Percentiles rank a stretch among this genome's conserved stretches.
Evolutionary conservation across 2,888 invertebrate species (phyloP).

Genomic region (Bibio marci): DNA sequence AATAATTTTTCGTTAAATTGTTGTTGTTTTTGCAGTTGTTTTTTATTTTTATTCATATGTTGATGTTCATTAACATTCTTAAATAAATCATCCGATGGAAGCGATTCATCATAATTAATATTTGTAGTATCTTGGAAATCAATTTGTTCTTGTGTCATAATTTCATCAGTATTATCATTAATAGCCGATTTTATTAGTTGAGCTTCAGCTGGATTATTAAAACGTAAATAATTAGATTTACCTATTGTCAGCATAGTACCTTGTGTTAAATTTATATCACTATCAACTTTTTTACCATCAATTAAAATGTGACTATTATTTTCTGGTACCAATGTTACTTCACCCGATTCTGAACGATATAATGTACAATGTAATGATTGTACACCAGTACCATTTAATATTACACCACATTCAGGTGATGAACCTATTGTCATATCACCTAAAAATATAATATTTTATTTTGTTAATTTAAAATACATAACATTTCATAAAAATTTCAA

Average conservation of each 20-base stretch:
- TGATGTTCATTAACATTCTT: slow-evolving; percentile 32
- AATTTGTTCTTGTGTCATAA: slow-evolving; percentile 60
- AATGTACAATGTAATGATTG: slow-evolving; percentile 73
- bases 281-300: slow-evolving; percentile 53
- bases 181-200: slow-evolving; percentile 71
- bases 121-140: slow-evolving; percentile 33
- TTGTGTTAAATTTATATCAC: slow-evolving; percentile 63
- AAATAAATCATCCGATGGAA: slow-evolving; percentile 8
- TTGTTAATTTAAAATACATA: too few relatives aligned
- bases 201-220: slow-evolving; percentile 84
- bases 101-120: slow-evolving; percentile 11
- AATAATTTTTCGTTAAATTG: slow-evolving; percentile 37
- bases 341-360: slow-evolving; percentile 58
- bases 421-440: slow-evolving; percentile 71
- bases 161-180: slow-evolving; percentile 12
- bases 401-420: slow-evolving; percentile 63
- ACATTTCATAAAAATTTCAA: too few relatives aligned
- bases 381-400: slow-evolving; percentile 72
- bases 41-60: slow-evolving; percentile 28
- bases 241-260: slow-evolving; percentile 87
- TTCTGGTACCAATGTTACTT: slow-evolving; percentile 69
- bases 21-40: slow-evolving; percentile 15
- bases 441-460: slow-evolving; percentile 32
- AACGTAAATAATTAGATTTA: slow-evolving; percentile 77
- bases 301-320: slow-evolving; percentile 48